Conservation (phyloP, 2,113 vertebrate species). For the Atlantisia rogersi region DNA sequence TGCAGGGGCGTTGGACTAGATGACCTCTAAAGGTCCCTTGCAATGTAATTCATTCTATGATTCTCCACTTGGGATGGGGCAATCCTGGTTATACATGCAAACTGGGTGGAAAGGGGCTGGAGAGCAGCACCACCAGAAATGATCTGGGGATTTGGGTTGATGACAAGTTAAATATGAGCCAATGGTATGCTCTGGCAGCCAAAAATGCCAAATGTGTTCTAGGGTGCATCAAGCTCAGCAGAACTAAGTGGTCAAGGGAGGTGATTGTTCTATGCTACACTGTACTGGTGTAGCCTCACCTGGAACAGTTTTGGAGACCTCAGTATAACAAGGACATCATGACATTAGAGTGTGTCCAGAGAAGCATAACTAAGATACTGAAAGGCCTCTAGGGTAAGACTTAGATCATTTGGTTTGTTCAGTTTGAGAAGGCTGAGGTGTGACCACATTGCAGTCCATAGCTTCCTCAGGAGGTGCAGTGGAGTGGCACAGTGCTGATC, state of each 20-base stretch:
- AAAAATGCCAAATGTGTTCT: no score
- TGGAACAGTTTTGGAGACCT: background rate
- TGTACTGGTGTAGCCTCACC: background rate
- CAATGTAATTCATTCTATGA: background rate
- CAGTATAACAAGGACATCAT: background rate
- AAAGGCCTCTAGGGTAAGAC: background rate
- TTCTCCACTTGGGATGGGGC: background rate
- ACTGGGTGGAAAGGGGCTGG: background rate
- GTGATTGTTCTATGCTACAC: background rate
- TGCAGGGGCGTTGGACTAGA: no score
- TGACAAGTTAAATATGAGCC: background rate
- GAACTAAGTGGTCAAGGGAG: background rate
- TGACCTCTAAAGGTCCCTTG: no score
- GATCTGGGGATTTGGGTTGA: background rate
- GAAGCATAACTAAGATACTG: background rate
- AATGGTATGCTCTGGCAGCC: no score
- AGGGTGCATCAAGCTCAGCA: background rate
- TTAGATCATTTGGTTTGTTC: background rate
- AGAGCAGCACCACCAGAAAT: background rate
- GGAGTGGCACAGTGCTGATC: background rate
- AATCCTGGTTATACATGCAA: background rate
- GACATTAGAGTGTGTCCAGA: background rate
- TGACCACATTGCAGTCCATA: background rate
- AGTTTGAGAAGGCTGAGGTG: background rate
- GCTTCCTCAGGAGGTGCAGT: background rate